Percentiles rank a stretch among this genome's conserved stretches.
These are phyloP conservation scores for Syncerus caffer DNA, from an alignment of 2,797 vertebrate genomes.

Conservation along the genomic window DNA sequence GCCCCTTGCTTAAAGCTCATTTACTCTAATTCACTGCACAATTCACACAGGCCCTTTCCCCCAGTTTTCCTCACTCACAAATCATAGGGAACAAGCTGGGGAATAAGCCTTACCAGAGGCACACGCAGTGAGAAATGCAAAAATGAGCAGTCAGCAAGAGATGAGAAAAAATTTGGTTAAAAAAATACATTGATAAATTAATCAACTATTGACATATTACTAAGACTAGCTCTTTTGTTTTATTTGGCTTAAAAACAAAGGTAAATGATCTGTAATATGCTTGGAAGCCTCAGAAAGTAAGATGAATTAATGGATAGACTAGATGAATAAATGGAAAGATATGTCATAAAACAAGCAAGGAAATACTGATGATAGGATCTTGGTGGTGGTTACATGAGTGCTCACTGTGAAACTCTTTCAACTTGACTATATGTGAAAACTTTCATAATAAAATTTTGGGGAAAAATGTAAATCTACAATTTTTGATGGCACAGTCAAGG, in stretches of 20 bases:
- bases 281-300: background rate
- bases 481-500: background rate
- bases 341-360: background rate
- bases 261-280: background rate
- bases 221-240: background rate
- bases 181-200: background rate
- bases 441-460: background rate
- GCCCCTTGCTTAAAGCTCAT: background rate
- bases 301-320: background rate
- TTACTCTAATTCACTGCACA: background rate
- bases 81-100: background rate
- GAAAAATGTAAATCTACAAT: background rate
- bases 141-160: background rate
- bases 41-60: background rate
- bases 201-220: background rate
- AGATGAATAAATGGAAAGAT: background rate
- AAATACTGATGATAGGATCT: background rate
- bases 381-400: background rate
- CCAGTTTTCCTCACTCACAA: background rate
- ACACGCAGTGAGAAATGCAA: background rate
- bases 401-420: background rate
- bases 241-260: conserved; percentile 16
- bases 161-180: background rate
- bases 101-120: background rate
- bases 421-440: background rate